phyloP scores from a whole-genome alignment of 2,113 vertebrate species.

The Ivindomyrus marchei region DNA sequence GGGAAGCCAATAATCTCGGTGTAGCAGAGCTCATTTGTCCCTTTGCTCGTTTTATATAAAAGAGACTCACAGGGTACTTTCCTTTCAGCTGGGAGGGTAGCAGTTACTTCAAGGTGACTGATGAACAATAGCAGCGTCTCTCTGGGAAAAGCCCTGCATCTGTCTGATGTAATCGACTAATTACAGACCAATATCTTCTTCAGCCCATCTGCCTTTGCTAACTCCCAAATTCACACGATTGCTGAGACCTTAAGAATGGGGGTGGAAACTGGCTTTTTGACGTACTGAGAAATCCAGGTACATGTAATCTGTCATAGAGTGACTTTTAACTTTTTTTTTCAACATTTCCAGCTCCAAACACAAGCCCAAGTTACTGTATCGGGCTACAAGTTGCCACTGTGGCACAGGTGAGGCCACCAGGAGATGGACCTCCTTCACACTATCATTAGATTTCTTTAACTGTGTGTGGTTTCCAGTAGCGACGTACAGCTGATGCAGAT shows the following conservation, averaged over 20 bases:
- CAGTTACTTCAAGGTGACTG: not conserved
- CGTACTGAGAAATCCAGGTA: not conserved
- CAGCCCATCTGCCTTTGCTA: not conserved
- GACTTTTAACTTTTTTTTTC: not conserved
- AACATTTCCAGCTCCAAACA: not conserved
- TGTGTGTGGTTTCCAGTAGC: not conserved
- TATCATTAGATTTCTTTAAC: not conserved
- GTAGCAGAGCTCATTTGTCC: not conserved
- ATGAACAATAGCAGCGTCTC: not conserved
- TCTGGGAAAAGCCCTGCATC: not conserved
- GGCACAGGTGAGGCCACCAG: not conserved
- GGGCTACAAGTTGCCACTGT: not conserved
- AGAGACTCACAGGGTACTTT: not conserved
- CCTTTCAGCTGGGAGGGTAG: not conserved
- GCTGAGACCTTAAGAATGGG: not conserved
- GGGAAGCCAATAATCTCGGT: not conserved
- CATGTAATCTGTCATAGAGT: not conserved
- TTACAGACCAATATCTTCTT: not conserved
- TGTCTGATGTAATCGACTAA: not conserved
- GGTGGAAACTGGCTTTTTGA: not conserved
- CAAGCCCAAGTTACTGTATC: no score
- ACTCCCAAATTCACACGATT: not conserved
- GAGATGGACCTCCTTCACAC: not conserved
- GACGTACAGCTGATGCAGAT: not conserved
- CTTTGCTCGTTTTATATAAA: not conserved